Evolutionary conservation across 1,140 invertebrate genomes (phyloP).

Genomic region (Drosophila miranda): DNA sequence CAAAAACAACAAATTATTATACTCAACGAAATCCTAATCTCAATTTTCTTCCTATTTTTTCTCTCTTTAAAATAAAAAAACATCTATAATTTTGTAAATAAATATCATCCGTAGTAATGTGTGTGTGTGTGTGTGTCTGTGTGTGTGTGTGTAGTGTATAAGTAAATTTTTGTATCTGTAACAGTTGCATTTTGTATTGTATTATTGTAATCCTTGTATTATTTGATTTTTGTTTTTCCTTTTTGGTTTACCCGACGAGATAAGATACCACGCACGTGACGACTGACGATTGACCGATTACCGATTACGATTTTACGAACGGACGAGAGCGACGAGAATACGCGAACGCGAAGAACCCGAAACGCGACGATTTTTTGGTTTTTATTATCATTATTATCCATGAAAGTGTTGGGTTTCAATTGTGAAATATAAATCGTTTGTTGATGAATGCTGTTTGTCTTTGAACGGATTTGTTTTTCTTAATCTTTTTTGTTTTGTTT

Average conservation of each 20-base stretch:
- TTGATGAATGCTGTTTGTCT: conserved; percentile 32
- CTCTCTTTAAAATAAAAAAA: conserved; percentile 41
- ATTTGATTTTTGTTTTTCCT: conserved; percentile 42
- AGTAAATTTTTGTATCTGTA: conserved; percentile 72
- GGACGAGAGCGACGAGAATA: conserved; percentile 81
- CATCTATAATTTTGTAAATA: conserved; percentile 58
- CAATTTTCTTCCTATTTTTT: conserved; percentile 33
- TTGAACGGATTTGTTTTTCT: conserved; percentile 37
- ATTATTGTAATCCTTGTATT: conserved; percentile 58
- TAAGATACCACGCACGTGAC: conserved; percentile 33
- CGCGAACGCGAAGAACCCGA: conserved; percentile 81
- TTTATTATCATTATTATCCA: conserved; percentile 28
- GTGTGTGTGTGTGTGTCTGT: background rate
- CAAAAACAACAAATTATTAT: conserved; percentile 61
- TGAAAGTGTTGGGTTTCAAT: conserved; percentile 49
- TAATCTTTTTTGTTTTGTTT: conserved; percentile 53
- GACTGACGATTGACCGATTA: conserved; percentile 1
- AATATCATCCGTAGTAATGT: conserved; percentile 48
- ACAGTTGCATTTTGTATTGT: conserved; percentile 62
- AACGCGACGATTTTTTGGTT: conserved; percentile 62
- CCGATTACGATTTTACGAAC: conserved; percentile 55
- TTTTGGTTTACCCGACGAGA: conserved; percentile 61
- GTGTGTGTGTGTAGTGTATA: conserved; percentile 53
- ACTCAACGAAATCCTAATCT: conserved; percentile 65
- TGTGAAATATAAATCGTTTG: conserved; percentile 42